Base-by-base conservation (phyloP, 2,113 vertebrate species). In the Lophotis ruficrista region DNA sequence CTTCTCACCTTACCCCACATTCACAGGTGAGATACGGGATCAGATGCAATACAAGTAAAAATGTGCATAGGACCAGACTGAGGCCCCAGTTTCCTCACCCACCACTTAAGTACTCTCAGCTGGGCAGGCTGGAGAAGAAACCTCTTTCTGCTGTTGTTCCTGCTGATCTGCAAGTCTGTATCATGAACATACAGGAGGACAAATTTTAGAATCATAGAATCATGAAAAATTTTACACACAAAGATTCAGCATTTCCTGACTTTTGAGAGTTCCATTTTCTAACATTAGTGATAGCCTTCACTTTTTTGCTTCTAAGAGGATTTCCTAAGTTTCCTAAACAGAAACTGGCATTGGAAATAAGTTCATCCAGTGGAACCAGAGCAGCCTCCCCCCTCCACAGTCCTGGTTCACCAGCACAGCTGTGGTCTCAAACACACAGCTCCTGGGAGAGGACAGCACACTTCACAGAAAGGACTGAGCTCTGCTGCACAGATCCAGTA, bases 101-200 rank as follows among this genome's bases (percentile, higher is more conserved):
- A 53, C 10, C 15, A 27, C 47, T 54, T 28, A 18, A 82, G 31
- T 22, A 22, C 37, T 78, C 47, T 33, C 53, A 81, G 43, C 31
- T 78, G 51, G 21, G 43, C 64, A 82, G 15, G 51, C 43, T 60
- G 56, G 25, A 58, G 23, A 50, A 75, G 31, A 89, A 75, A 35
- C 0, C 0, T 21, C 41, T 83, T 83, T 30, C 45, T 93, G 65
- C 43, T 15, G 24, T 53, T 53, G 27, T 11, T 41, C 33, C 48
- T 70, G 43, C 84, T 75, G 47, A 69, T 27, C 64, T 45, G 50
- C 35, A 61, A 43, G 78, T 51, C 4, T 48, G 20, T 37, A 47
- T 23, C 0, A 0, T 14, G 33, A 84, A 58, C 14, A 10, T 8
- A 41, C 0, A 79, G 27, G 33, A 56, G 5, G 30, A 35, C 45